A percentile compares a stretch with the other conserved stretches of the same genome.
Evolutionary conservation across 2,888 invertebrate genomes (phyloP).

Genomic region (Pecten maximus): DNA sequence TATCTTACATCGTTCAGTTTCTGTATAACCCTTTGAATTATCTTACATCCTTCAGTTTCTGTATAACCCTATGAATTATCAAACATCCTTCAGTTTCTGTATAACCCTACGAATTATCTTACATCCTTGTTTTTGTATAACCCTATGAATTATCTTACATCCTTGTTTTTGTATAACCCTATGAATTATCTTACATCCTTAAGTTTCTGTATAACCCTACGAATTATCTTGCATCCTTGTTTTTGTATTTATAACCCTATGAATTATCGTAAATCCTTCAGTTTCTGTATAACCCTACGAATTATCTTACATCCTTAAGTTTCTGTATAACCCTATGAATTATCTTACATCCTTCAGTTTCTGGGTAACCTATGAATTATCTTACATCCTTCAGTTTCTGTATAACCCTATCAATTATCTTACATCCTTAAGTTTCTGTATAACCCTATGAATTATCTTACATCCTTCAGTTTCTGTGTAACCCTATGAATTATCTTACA

Average conservation of each 20-base stretch:
- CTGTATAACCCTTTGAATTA: background rate
- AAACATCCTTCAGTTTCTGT: background rate
- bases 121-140: background rate
- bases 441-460: background rate
- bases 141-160: slow-evolving; percentile 75
- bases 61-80: too few relatives aligned
- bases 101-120: background rate
- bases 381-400: slow-evolving; percentile 26
- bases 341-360: slow-evolving; percentile 75
- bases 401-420: background rate
- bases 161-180: slow-evolving; percentile 88
- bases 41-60: background rate
- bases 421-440: background rate
- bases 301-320: background rate
- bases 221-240: background rate
- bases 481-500: too few relatives aligned
- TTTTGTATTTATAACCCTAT: background rate
- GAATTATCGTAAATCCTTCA: background rate
- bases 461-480: background rate
- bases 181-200: slow-evolving; percentile 84
- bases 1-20: background rate
- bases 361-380: background rate
- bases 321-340: background rate
- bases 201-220: background rate
- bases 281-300: background rate